phyloP scores from a whole-genome alignment of 2,888 invertebrate genomes.

The Tipula lateralis region DNA sequence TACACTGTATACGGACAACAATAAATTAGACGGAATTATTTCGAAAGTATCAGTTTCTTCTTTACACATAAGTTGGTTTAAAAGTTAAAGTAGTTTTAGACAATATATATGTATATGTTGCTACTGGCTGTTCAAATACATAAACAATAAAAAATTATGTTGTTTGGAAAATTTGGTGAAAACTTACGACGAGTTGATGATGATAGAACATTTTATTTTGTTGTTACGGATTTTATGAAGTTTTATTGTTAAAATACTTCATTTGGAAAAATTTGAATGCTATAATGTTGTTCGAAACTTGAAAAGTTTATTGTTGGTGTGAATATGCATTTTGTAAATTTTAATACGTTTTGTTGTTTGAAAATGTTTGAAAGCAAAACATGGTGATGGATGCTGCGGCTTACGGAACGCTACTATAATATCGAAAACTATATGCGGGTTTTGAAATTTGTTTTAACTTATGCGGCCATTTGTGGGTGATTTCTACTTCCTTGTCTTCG shows the following conservation, averaged over 20 bases:
- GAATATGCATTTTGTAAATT: no score
- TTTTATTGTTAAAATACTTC: not conserved
- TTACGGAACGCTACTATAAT: no score
- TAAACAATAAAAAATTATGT: not conserved
- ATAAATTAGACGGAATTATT: not conserved
- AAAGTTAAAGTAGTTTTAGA: slow-evolving; percentile 6
- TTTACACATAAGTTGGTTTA: slow-evolving; percentile 12
- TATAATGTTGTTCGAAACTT: not conserved
- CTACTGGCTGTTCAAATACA: not conserved
- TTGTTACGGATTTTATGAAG: not conserved
- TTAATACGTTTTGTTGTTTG: no score
- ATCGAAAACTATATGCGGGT: no score
- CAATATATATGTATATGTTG: no score
- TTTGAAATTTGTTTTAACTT: no score
- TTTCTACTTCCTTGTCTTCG: no score
- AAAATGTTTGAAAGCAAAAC: no score
- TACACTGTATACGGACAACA: not conserved
- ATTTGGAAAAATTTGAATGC: not conserved
- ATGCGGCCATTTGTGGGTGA: no score
- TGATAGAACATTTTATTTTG: not conserved
- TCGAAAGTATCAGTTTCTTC: not conserved
- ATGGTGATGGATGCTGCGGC: no score
- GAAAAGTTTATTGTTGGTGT: not conserved
- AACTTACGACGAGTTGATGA: not conserved
- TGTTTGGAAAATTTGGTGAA: not conserved